Base-by-base conservation (phyloP, 2,888 invertebrate species). In the Cyrtodaria siliqua region DNA sequence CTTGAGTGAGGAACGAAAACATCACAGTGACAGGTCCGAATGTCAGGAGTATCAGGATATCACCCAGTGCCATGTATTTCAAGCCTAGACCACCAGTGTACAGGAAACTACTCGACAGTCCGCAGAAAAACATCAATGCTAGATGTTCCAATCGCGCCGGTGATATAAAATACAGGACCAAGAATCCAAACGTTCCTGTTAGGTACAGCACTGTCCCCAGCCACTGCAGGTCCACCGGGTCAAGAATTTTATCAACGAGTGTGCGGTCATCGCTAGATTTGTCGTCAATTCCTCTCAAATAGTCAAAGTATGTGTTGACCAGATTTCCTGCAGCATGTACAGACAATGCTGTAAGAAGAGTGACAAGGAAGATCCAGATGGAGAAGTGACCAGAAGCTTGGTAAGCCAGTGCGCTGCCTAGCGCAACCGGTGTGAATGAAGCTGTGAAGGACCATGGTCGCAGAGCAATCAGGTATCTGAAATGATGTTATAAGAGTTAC, bases 241-340 rank as follows among this genome's bases (percentile, higher is more conserved):
- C 95, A 63, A 98, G 94, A 87, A 98, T 96, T 86, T 97, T 96
- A 94, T 98, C 98, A n/a, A 98, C 98, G 66, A 98, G 94, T 85
- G 97, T 98, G 90, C 98, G 95, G 92, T 98, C 98, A 91, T 98
- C 98, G 85, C 97, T 97, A 9, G 72, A 60, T 68, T 91, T 89
- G 92, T 96, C 97, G 93, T 99, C 98, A 68, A 98, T 97, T 55
- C 97, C 98, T 94, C 97, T 97, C 38, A 97, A 95, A 92, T 96
- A 99, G 93, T 99, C 98, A 92, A 96, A 98, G 93, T 98, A 98
- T 0, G 98, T 98, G 93, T 98, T 98, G 26, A 99, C 98, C 47
- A 98, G 96, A 93, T 99, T 99, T 62, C 98, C 98, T 75, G 98
- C 98, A 75, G 98, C 97, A 92, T 99, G 98, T 2, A 98, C 98